Conservation (phyloP, 2,888 invertebrate species). For the Noctuana brunneofusca region DNA sequence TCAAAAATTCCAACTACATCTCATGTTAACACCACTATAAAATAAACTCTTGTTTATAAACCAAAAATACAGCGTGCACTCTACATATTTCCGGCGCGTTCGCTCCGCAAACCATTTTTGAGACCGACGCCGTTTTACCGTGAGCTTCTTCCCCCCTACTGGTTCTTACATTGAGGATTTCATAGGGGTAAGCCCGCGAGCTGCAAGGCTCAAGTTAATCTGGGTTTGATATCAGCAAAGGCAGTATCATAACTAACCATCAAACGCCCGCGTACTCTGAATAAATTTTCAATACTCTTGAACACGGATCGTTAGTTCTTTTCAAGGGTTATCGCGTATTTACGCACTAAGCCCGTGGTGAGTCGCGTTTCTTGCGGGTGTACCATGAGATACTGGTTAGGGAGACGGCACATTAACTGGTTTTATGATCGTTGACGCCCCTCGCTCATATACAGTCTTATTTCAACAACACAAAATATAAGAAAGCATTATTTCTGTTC, state of each 20-base stretch:
- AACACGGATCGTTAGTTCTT: slow-evolving; percentile 73
- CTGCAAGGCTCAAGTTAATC: slow-evolving; percentile 45
- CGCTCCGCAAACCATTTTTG: slow-evolving; percentile 55
- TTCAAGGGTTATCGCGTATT: slow-evolving; percentile 60
- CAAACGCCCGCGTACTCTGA: slow-evolving; percentile 72
- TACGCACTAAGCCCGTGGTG: slow-evolving; percentile 50
- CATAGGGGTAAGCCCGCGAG: neutral
- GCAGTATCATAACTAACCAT: slow-evolving; percentile 74
- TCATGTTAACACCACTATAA: slow-evolving; percentile 66
- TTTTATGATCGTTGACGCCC: slow-evolving; percentile 22
- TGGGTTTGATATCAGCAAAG: slow-evolving; percentile 53
- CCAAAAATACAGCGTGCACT: slow-evolving; percentile 67
- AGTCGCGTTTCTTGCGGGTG: slow-evolving; percentile 4
- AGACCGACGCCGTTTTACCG: slow-evolving; percentile 36
- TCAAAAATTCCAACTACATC: slow-evolving; percentile 57
- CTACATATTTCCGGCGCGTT: slow-evolving; percentile 66
- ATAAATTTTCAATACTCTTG: slow-evolving; percentile 79
- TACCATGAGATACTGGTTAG: slow-evolving; percentile 18
- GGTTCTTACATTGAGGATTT: slow-evolving; percentile 18
- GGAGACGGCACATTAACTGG: slow-evolving; percentile 23
- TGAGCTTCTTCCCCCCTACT: slow-evolving; percentile 44
- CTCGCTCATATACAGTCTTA: slow-evolving; percentile 45
- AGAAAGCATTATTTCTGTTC: neutral
- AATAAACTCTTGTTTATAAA: slow-evolving; percentile 73
- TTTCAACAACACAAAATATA: slow-evolving; percentile 30